Evolutionary conservation across 2,888 invertebrate genomes (phyloP), one percentile per base, ranked within the genome.

Genomic region (Julus scandinavius): DNA sequence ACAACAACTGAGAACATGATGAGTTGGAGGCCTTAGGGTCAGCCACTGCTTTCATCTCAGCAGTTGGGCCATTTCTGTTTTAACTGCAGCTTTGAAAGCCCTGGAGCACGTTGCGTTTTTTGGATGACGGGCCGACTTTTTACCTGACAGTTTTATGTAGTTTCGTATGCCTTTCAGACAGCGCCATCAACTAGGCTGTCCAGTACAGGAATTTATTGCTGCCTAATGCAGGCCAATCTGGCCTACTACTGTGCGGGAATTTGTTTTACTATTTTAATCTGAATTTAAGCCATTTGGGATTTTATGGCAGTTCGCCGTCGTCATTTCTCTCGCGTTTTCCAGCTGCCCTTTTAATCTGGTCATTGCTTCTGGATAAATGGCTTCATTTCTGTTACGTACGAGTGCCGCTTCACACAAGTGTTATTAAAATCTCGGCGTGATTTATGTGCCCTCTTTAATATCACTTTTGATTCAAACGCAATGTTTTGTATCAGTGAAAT

Each of bases 201-300:
- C 72, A 72, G 72, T 29, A 29, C 72, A 11, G 72, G 72, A 72
- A 72, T 72, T 72, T 72, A 72, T 72, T 72, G 29, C 29, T 72
- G 72, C 72, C 72, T 72, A 72, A 72, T 72, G 29, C 72, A 11
- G 29, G 72, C 72, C 72, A 72, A 72, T 72, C 72, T 29, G 72
- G 29, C 72, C 72, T 72, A 72, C 72, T 72, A 72, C 72, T 72
- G 72, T 72, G 72, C 29, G 72, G 72, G 72, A 72, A 72, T 72
- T 72, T 29, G 72, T 72, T 72, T 20, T 72, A 72, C 29, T 72
- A 29, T 72, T 72, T 72, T 29, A 72, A 29, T 72, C 72, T 72
- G 72, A 72, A 72, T 72, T 72, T 72, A 72, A 72, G 29, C 72
- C 72, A 72, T 72, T 72, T 29, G 72, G 29, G 72, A 72, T 72